Evolutionary conservation across 2,888 invertebrate species (phyloP).

Genomic region (Brenthis ino): DNA sequence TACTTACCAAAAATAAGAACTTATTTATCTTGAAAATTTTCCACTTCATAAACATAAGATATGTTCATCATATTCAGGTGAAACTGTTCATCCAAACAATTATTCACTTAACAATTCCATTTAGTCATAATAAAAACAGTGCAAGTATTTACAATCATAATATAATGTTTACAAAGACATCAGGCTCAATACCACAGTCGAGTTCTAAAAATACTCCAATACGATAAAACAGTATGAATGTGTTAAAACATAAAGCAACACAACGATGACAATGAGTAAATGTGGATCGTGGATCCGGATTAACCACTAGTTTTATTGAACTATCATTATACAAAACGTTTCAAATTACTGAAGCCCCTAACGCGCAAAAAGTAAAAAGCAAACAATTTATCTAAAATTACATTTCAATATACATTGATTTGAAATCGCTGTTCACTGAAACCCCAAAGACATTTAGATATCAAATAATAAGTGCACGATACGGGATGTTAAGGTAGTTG

Average conservation of each 20-base stretch:
- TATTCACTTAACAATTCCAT: conserved; percentile 47
- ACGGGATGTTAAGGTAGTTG: conserved; percentile 29
- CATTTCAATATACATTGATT: conserved; percentile 27
- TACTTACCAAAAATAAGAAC: conserved; percentile 71
- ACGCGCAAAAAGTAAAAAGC: conserved; percentile 22
- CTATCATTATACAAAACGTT: conserved; percentile 13
- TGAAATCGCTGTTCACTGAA: conserved; percentile 32
- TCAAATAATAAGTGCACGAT: conserved; percentile 31
- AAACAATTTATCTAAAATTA: conserved; percentile 30
- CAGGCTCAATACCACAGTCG: conserved; percentile 66
- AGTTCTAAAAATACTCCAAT: conserved; percentile 77
- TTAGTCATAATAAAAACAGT: conserved; percentile 46
- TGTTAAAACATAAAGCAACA: conserved; percentile 70
- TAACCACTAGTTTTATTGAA: conserved; percentile 51
- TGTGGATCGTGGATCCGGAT: conserved; percentile 67
- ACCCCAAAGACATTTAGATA: conserved; percentile 29
- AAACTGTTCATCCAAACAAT: conserved; percentile 45
- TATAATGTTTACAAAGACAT: conserved; percentile 71
- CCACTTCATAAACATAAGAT: conserved; percentile 59
- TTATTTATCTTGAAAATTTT: conserved; percentile 52
- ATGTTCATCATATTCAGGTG: conserved; percentile 52
- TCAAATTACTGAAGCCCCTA: conserved; percentile 19
- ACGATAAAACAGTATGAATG: conserved; percentile 76
- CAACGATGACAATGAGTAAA: conserved; percentile 68
- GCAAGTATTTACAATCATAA: conserved; percentile 47